Evolutionary conservation across 2,797 vertebrate genomes (phyloP).

Genomic region (Centropyge bicolor): DNA sequence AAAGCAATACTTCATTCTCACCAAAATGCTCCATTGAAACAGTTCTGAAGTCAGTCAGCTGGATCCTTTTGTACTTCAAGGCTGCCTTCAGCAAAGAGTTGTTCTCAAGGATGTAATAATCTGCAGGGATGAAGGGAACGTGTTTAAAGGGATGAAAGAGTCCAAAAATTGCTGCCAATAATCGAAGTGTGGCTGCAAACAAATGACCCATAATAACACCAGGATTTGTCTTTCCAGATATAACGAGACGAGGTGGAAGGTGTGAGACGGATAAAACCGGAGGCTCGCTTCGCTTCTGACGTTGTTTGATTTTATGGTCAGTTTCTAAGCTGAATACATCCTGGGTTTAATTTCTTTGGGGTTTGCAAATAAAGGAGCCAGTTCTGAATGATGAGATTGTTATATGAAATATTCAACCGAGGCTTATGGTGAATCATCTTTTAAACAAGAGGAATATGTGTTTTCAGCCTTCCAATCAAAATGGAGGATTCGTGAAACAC

Average conservation of each 20-base stretch:
- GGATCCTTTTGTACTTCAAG: conserved; percentile 84
- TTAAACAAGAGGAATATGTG: not conserved
- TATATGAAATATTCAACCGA: not conserved
- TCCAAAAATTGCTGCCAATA: conserved; percentile 15
- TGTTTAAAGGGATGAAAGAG: conserved; percentile 26
- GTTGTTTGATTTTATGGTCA: conserved; percentile 23
- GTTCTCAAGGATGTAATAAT: conserved; percentile 86
- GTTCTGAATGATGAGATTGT: not conserved
- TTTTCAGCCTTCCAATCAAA: not conserved
- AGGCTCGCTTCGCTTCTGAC: not conserved
- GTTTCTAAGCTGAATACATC: conserved; percentile 15
- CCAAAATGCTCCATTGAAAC: conserved; percentile 84
- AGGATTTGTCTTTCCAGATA: conserved; percentile 20
- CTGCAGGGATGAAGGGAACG: conserved; percentile 61
- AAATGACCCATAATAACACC: conserved; percentile 10
- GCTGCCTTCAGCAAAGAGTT: conserved; percentile 82
- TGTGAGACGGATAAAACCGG: conserved; percentile 6
- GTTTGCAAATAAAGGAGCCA: conserved; percentile 12
- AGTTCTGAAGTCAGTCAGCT: conserved; percentile 77
- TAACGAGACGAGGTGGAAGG: conserved; percentile 35
- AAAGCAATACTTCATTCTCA: conserved; percentile 51
- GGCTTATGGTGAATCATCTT: not conserved
- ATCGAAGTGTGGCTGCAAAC: conserved; percentile 21
- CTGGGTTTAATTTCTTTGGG: conserved; percentile 7
- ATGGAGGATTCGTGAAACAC: not conserved